Evolutionary conservation across 2,888 invertebrate genomes (phyloP), one percentile per base, ranked within the genome.

Genomic region (Ennomos fuscantarius): DNA sequence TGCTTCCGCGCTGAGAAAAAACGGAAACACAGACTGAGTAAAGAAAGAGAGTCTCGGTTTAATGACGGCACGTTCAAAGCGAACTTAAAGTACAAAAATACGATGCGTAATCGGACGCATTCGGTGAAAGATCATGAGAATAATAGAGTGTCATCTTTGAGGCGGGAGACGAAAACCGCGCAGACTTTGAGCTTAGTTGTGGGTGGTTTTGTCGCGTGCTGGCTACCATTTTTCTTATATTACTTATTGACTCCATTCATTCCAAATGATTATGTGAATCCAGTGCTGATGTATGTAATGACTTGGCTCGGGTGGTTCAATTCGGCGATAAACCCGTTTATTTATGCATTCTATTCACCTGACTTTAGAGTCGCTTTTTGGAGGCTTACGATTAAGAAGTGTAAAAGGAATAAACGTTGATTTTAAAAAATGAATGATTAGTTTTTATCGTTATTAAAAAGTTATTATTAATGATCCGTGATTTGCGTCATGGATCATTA

Each of bases 291-390:
- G 94, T 95, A 95, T 44, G 94, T 95, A 51, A 86, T 97, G 50
- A 97, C 97, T 1, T 97, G 97, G 97, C 88, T 97, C 39, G 97
- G 97, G 0, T 97, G 97, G 97, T 95, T 97, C 72, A 97, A 97
- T 80, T 97, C 97, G 0, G 97, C 97, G 5, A 96, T 97, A 64
- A 97, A 97, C 87, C 97, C 97, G 0, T 97, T 97, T 79, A 97
- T 97, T 73, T 97, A 97, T 76, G 97, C 97, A 13, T 97, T 97
- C 78, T 97, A 97, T 85, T 97, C 96, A 61, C 96, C 96, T 0
- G 97, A 97, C 80, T 97, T 97, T 79, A 94, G 97, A 74, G 93
- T 96, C 68, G 97, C 97, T 0, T 97, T 97, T 76, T 97, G 97
- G 97, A 93, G 96, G 63, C 86, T 97, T 35, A 97, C 97, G 0